Conservation (phyloP, 1,140 invertebrate species). For the Tribolium madens region DNA sequence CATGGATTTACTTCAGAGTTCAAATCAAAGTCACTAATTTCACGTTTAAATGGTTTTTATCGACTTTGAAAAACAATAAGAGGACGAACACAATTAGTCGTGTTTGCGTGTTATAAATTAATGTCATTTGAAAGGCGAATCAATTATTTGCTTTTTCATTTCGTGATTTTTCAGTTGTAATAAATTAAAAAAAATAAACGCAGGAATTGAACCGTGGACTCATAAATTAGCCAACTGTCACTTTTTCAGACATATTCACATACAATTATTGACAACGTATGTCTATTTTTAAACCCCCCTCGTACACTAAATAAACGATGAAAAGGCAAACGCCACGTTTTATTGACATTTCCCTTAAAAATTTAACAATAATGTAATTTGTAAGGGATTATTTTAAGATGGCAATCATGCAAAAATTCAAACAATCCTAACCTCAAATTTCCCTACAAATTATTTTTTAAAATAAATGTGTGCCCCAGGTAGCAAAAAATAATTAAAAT, state of each 20-base stretch:
- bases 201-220: neutral
- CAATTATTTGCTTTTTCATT: neutral
- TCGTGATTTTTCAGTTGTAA: neutral
- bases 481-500: too few species aligned
- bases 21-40: constrained; percentile 3
- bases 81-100: neutral
- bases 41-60: constrained; percentile 1
- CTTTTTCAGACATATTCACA: too few species aligned
- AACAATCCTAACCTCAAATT: too few species aligned
- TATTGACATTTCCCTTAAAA: neutral
- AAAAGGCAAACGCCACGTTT: neutral
- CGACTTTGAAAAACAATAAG: neutral
- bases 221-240: neutral
- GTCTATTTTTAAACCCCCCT: too few species aligned
- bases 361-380: too few species aligned
- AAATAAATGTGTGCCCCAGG: too few species aligned
- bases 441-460: too few species aligned
- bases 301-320: too few species aligned
- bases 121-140: constrained; percentile 4
- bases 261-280: too few species aligned
- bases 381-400: too few species aligned
- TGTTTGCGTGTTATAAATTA: constrained; percentile 8
- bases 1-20: neutral
- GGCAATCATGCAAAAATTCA: too few species aligned
- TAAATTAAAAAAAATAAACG: constrained; percentile 7